Evolutionary conservation across 1,140 invertebrate species (phyloP), one percentile per base, ranked within the genome.

Genomic region (Tigriopus japonicus): DNA sequence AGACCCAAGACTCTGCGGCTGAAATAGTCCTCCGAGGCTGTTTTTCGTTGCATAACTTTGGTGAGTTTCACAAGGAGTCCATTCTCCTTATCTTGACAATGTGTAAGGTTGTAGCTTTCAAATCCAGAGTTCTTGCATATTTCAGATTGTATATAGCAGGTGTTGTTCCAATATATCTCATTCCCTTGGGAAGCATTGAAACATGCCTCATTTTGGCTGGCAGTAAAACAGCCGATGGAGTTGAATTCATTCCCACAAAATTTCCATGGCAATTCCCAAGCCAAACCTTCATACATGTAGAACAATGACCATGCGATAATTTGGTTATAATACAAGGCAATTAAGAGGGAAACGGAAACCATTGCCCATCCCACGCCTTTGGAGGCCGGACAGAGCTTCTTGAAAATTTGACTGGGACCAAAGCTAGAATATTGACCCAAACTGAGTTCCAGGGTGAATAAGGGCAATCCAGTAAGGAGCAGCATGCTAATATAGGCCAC

Each of bases 401-500:
- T 28, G 43, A 60, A 62, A 6, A 62, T 62, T 9, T 56, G 60
- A 23, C 60, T 61, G 2, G 61, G 61, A 5, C 61, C 61, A 19
- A 59, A 23, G 19, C 52, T 54, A 6, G 52, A 28, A 43, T 62
- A 62, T 45, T 69, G 68, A 2, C 68, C 68, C 63, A 85, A 78
- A 0, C 82, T 82, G 10, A 85, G 69, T 67, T 90, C 87, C 83
- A 90, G 87, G 67, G 87, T 89, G 80, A 90, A 89, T 0, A 90
- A 73, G 6, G 87, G 87, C 52, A 89, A 72, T 13, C 87, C 87
- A 19, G 84, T 84, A 65, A 87, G 82, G 62, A 87, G 75, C 40
- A 89, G 76, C 86, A 90, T 90, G 28, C 87, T 73, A 41, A 80
- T 83, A 69, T 87, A 87, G 21, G 85, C 84, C 67, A 87, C 85